A percentile compares a stretch with the other conserved stretches of the same genome.
These are phyloP conservation scores for Morbakka virulenta DNA, from an alignment of 30 jellyfish, hydroid and myxozoan genomes.

Conservation along the genomic window DNA sequence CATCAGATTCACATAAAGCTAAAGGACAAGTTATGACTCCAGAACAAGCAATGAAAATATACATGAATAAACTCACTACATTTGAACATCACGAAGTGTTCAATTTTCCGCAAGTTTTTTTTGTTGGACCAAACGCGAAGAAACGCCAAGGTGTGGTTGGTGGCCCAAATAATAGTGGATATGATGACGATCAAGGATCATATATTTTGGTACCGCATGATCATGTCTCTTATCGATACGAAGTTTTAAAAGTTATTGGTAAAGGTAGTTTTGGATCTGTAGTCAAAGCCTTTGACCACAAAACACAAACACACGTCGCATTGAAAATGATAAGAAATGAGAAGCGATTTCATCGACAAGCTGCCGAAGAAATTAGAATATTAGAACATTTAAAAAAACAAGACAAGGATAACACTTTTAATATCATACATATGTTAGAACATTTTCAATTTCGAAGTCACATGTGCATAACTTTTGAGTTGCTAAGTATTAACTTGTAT, in stretches of 20 bases:
- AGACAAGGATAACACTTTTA: constrained; percentile 82
- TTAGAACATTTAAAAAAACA: constrained; percentile 85
- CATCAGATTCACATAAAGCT: constrained; percentile 68
- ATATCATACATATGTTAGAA: constrained; percentile 87
- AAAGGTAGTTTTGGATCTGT: constrained; percentile 96
- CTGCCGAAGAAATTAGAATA: constrained; percentile 93
- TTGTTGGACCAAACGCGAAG: constrained; percentile 96
- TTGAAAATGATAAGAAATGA: constrained; percentile 84
- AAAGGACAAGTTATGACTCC: constrained; percentile 90
- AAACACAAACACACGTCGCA: constrained; percentile 85
- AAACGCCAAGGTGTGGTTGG: constrained; percentile 96
- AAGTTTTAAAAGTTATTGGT: constrained; percentile 84
- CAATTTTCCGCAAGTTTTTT: constrained; percentile 83
- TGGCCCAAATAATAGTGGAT: constrained; percentile 92
- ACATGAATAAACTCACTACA: constrained; percentile 89
- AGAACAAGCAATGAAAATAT: constrained; percentile 86
- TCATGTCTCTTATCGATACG: constrained; percentile 86
- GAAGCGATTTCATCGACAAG: constrained; percentile 95
- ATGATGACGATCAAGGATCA: constrained; percentile 96
- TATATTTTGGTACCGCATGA: constrained; percentile 87
- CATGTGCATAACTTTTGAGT: constrained; percentile 86
- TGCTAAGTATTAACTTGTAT: constrained; percentile 77
- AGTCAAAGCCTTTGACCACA: constrained; percentile 92
- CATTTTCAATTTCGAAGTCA: constrained; percentile 91
- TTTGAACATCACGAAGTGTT: constrained; percentile 93